A percentile compares a stretch with the other conserved stretches of the same genome.
These are phyloP conservation scores for Crypturellus undulatus DNA, from an alignment of 2,113 vertebrate species.

Conservation along the genomic window DNA sequence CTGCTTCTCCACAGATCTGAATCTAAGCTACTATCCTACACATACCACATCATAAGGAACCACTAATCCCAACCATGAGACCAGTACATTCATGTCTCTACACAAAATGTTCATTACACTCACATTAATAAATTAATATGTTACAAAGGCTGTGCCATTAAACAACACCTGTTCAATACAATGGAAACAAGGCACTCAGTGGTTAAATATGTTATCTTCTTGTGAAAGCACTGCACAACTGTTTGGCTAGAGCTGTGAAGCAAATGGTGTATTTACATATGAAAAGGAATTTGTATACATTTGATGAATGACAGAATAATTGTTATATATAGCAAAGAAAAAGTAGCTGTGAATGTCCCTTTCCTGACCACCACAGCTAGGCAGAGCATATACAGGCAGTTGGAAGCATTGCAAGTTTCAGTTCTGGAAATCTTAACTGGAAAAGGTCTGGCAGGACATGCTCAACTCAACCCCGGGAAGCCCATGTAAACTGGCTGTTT, in stretches of 20 bases:
- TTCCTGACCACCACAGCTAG: neutral
- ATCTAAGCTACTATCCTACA: neutral
- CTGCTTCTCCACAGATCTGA: neutral
- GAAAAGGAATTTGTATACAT: slow-evolving; percentile 44
- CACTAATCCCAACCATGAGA: neutral
- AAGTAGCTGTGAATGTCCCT: neutral
- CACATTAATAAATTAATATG: slow-evolving; percentile 13
- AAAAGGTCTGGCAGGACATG: neutral
- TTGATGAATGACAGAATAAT: slow-evolving; percentile 37
- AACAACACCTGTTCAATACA: slow-evolving; percentile 47
- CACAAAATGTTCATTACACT: slow-evolving; percentile 2
- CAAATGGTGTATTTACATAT: slow-evolving; percentile 50
- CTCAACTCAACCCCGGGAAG: neutral
- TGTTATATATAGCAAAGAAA: slow-evolving; percentile 24
- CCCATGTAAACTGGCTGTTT: neutral
- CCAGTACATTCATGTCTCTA: slow-evolving; percentile 6
- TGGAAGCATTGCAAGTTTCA: neutral
- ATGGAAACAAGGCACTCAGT: slow-evolving; percentile 8
- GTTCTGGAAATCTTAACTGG: neutral
- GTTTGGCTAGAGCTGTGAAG: slow-evolving; percentile 60
- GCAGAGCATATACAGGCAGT: neutral
- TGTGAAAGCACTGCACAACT: slow-evolving; percentile 51
- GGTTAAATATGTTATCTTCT: slow-evolving; percentile 43
- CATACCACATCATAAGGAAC: slow-evolving; percentile 49
- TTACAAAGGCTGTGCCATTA: slow-evolving; percentile 24